Evolutionary conservation across 2,888 invertebrate species (phyloP).

Genomic region (Meteorus cinctellus): DNA sequence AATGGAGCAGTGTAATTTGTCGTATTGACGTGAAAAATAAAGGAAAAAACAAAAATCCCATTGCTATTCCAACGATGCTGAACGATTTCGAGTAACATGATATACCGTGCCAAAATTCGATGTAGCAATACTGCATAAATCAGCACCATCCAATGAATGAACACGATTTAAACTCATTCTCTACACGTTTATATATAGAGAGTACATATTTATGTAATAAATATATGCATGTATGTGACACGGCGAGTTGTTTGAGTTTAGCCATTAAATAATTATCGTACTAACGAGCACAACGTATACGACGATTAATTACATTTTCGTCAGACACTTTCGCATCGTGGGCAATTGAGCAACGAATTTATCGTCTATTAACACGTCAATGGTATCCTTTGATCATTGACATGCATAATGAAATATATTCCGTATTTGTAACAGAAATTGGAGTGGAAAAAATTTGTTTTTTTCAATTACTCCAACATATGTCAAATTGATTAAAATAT

Average conservation of each 20-base stretch:
- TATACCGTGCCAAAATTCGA: conserved; percentile 37
- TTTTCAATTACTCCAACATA: too few species aligned
- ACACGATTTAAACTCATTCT: conserved; percentile 23
- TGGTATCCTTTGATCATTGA: background rate
- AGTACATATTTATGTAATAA: conserved; percentile 8
- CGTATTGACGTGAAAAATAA: conserved; percentile 28
- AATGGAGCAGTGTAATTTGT: conserved; percentile 37
- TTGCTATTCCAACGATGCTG: conserved; percentile 25
- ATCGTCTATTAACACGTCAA: conserved; percentile 19
- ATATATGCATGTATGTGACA: conserved; percentile 6
- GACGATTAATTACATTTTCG: conserved; percentile 24
- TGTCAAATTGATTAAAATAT: background rate
- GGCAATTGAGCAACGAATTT: conserved; percentile 21
- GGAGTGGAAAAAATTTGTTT: too few species aligned
- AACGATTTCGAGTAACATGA: conserved; percentile 34
- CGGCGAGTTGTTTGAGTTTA: conserved; percentile 28
- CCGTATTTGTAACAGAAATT: too few species aligned
- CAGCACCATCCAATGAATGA: conserved; percentile 32
- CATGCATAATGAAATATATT: background rate
- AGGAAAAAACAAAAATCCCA: conserved; percentile 31
- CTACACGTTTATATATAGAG: background rate
- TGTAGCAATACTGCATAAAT: conserved; percentile 44
- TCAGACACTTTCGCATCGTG: conserved; percentile 13
- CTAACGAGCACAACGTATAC: conserved; percentile 22
- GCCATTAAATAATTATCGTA: conserved; percentile 39